Percentiles rank a stretch among this genome's conserved stretches.
phyloP scores from a whole-genome alignment of 2,888 invertebrate genomes.

The Calliphora vomitoria region DNA sequence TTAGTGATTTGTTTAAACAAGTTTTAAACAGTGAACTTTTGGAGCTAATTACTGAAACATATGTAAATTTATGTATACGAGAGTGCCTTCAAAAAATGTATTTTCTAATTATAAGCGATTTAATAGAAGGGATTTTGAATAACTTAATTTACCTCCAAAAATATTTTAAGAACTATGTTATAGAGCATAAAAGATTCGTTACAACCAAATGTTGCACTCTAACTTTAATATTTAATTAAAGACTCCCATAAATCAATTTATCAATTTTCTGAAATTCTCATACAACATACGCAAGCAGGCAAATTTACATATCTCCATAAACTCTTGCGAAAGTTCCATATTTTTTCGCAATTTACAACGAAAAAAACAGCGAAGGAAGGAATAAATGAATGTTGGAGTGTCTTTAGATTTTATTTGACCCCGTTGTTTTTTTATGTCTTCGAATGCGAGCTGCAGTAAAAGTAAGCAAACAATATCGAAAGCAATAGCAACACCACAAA shows the following conservation, averaged over 20 bases:
- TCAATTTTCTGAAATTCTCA: neutral
- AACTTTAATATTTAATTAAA: too few relatives aligned
- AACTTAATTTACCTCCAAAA: too few relatives aligned
- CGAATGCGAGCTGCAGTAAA: neutral
- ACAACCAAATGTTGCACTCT: too few relatives aligned
- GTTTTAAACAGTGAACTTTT: too few relatives aligned
- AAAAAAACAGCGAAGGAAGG: neutral
- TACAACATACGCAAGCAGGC: neutral
- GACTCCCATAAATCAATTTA: neutral
- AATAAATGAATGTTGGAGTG: slow-evolving; percentile 16
- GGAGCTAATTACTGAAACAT: too few relatives aligned
- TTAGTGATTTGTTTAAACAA: too few relatives aligned
- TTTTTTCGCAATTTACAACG: slow-evolving; percentile 1
- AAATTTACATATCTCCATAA: slow-evolving; percentile 7
- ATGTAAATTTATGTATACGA: too few relatives aligned
- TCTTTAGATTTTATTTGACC: slow-evolving; percentile 4
- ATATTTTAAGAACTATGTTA: too few relatives aligned
- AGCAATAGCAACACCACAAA: neutral
- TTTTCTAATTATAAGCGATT: too few relatives aligned
- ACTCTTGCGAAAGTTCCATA: slow-evolving; percentile 13
- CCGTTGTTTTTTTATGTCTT: neutral
- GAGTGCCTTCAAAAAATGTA: too few relatives aligned
- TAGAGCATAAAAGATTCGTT: too few relatives aligned
- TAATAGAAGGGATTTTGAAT: too few relatives aligned
- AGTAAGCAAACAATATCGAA: neutral